Evolutionary conservation across 1,140 invertebrate genomes (phyloP), one percentile per base, ranked within the genome.

Genomic region (Aphidius ervi): DNA sequence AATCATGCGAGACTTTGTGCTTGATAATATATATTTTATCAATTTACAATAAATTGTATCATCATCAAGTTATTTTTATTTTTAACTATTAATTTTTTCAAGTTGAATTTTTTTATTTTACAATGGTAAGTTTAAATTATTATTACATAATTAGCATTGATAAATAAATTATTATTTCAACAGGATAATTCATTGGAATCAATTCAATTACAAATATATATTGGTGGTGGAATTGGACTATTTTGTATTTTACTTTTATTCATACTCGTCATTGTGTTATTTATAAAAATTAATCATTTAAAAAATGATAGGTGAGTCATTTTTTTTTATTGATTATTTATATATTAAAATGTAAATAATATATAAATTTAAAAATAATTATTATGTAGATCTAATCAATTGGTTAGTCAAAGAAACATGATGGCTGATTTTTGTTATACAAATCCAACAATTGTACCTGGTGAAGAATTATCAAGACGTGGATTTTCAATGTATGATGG

Each of bases 361-460:
- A 45, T 6, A 1, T 42, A 43, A 47, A 46, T 46, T 55, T 46
- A 54, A 42, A 41, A 46, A 54, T 42, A 55, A 63, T 52, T 47
- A 23, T 43, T 45, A 9, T 50, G 37, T 50, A 59, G 74, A 57
- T 75, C 74, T 6, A 75, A 76, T 62, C 75, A 75, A 59, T 57
- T 76, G 48, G 65, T 63, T 43, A 69, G 58, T 7, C 75, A 75
- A 53, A 62, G 69, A 10, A 71, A 68, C 37, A 75, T 74, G 73
- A 75, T 76, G 73, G 59, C 70, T 1, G 74, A 76, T 48, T 77
- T 75, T 67, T 77, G 75, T 67, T 77, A 77, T 55, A 72, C 74
- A 43, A 77, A 77, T 70, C 75, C 75, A 2, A 72, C 67, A 39
- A 77, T 77, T 31, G 71, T 77, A 1, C 75, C 75, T 9, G 75